Base-by-base conservation (phyloP, 2,888 invertebrate species). In the Pterobdella sp. region DNA sequence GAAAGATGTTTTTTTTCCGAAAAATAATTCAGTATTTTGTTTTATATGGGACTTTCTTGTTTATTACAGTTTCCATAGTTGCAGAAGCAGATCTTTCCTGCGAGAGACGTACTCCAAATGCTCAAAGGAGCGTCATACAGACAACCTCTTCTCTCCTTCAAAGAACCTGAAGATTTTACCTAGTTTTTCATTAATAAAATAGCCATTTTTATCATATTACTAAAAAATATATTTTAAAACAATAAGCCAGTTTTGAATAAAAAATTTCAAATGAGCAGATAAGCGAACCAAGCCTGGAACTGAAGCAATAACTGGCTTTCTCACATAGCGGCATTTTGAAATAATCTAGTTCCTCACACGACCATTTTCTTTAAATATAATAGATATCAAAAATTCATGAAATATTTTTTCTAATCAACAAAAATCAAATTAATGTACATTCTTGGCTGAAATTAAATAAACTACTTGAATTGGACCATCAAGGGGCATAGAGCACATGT, bases 401-500 rank as follows among this genome's bases (percentile, higher is more conserved):
- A n/a, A n/a, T n/a, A n/a, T n/a, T n/a, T n/a, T n/a, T n/a, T n/a
- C n/a, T n/a, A n/a, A n/a, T n/a, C n/a, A n/a, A n/a, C n/a, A n/a
- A n/a, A n/a, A n/a, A n/a, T n/a, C n/a, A n/a, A n/a, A n/a, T n/a
- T n/a, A n/a, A n/a, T n/a, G n/a, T n/a, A n/a, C n/a, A n/a, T n/a
- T n/a, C n/a, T n/a, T n/a, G n/a, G n/a, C n/a, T n/a, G n/a, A n/a
- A n/a, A n/a, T n/a, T n/a, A n/a, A n/a, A 26, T 26, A 26, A 14
- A 22, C 14, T 56, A 22, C 60, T 22, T 56, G 14, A 26, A 4
- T 22, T 56, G 18, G 60, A 4, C 26, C 3, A 26, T 22, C 60
- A 56, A 26, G 60, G 60, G 60, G 60, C 60, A 56, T 26, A 56
- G 7, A 26, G 60, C 60, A 56, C 60, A 56, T 26, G 60, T 56